Evolutionary conservation across 2,888 invertebrate species (phyloP), one percentile per base, ranked within the genome.

Genomic region (Monochamus alternatus): DNA sequence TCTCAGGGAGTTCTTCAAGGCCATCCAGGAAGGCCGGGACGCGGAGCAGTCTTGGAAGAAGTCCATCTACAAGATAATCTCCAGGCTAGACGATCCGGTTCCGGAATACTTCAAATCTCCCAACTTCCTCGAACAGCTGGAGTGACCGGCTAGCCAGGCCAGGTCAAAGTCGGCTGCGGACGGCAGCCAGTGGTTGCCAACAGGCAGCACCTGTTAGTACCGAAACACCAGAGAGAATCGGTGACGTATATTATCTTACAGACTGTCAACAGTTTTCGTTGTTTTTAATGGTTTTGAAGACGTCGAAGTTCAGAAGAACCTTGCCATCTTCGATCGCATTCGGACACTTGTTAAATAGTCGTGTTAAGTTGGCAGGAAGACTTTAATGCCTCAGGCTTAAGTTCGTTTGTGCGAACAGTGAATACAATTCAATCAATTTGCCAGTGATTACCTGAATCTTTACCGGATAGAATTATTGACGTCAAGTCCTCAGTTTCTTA

Each of bases 41-140:
- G 92, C 94, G 77, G 99, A 99, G 89, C 99, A 98, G 90, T 98
- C 98, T 87, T 99, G 99, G 99, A 99, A 99, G 92, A 99, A 99
- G 90, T 96, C 98, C 87, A 99, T 99, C 91, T 99, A 99, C 93
- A 99, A 99, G 91, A 95, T 99, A 87, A 99, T 99, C 90, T 98
- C 98, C 86, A 95, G 99, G 89, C 93, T 99, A 91, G 99, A 99
- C 91, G 99, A 99, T 90, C 95, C 96, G 81, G 97, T 99, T 87
- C 99, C 99, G 84, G 99, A 99, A 89, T 99, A 98, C 92, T 99
- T 99, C 94, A 99, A 99, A 91, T 97, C 98, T 87, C 98, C 98
- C 84, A 98, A 98, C 92, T 99, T 99, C 93, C 95, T 99, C 91
- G 98, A 99, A 90, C 98, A 98, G 90, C 93, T 99, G 88, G 98